Conservation (phyloP, 1,140 invertebrate genomes). For the Drosophila bocki region DNA sequence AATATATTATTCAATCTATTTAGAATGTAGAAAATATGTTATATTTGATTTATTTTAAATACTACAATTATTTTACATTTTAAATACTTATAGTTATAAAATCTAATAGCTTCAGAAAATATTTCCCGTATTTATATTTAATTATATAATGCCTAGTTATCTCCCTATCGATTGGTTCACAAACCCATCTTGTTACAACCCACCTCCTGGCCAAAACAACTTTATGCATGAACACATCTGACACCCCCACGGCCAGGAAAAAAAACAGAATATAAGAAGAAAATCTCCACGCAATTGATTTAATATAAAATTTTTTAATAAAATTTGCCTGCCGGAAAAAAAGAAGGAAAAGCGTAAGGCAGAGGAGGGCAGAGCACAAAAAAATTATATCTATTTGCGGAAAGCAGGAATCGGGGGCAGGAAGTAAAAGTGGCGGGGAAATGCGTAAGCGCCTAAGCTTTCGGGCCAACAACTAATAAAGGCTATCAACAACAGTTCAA, state of each 20-base stretch:
- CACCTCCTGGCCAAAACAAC: slow-evolving; percentile 19
- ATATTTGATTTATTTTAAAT: no score
- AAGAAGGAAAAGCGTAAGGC: slow-evolving; percentile 21
- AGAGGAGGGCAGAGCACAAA: not conserved
- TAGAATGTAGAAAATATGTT: no score
- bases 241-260: slow-evolving; percentile 52
- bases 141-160: not conserved
- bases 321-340: slow-evolving; percentile 68
- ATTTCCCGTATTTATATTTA: not conserved
- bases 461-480: slow-evolving; percentile 79
- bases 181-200: not conserved
- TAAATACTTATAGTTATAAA: not conserved
- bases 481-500: slow-evolving; percentile 83
- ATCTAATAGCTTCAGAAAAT: not conserved
- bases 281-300: slow-evolving; percentile 81
- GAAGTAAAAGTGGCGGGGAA: slow-evolving; percentile 42
- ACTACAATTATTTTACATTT: not conserved
- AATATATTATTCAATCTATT: no score
- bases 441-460: slow-evolving; percentile 76
- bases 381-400: slow-evolving; percentile 49
- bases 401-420: slow-evolving; percentile 35
- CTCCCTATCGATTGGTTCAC: not conserved
- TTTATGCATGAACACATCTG: slow-evolving; percentile 75
- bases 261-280: slow-evolving; percentile 27
- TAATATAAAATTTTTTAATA: slow-evolving; percentile 84